Evolutionary conservation across 2,888 invertebrate genomes (phyloP).

Genomic region (Stictocephala bisonia): DNA sequence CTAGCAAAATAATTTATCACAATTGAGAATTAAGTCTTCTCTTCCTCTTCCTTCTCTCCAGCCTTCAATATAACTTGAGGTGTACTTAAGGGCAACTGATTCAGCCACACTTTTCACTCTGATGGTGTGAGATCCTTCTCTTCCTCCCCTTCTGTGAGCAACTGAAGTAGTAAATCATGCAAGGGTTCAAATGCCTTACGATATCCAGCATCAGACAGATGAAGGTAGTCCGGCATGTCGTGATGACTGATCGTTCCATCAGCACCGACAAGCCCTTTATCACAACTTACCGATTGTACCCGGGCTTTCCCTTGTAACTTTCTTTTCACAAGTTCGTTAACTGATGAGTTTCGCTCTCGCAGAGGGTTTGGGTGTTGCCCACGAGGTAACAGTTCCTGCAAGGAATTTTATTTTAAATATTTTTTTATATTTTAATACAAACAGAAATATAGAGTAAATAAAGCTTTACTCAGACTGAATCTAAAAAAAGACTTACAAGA

Average conservation of each 20-base stretch:
- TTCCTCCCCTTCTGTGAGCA: conserved; percentile 78
- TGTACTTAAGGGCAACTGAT: no score
- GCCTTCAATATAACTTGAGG: no score
- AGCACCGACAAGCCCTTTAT: conserved; percentile 79
- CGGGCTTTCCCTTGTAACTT: conserved; percentile 72
- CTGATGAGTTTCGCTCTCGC: conserved; percentile 79
- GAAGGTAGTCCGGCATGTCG: conserved; percentile 93
- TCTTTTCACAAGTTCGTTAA: conserved; percentile 79
- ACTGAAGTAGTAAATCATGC: conserved; percentile 81
- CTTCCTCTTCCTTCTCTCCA: no score
- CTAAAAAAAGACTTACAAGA: not conserved
- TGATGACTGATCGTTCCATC: conserved; percentile 87
- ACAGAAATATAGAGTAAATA: not conserved
- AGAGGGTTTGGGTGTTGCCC: conserved; percentile 87
- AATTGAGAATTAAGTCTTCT: no score
- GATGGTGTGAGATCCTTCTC: conserved; percentile 55
- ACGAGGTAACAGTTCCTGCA: conserved; percentile 87
- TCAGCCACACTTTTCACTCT: conserved; percentile 21
- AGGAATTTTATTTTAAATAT: no score
- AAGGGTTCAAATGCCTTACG: conserved; percentile 88
- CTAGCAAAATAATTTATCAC: no score
- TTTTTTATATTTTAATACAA: not conserved
- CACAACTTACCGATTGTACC: conserved; percentile 82
- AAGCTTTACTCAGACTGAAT: not conserved
- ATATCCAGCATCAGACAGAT: conserved; percentile 87